Base-by-base conservation (phyloP, 2,888 invertebrate species). In the Heteromyza rotundicornis region DNA sequence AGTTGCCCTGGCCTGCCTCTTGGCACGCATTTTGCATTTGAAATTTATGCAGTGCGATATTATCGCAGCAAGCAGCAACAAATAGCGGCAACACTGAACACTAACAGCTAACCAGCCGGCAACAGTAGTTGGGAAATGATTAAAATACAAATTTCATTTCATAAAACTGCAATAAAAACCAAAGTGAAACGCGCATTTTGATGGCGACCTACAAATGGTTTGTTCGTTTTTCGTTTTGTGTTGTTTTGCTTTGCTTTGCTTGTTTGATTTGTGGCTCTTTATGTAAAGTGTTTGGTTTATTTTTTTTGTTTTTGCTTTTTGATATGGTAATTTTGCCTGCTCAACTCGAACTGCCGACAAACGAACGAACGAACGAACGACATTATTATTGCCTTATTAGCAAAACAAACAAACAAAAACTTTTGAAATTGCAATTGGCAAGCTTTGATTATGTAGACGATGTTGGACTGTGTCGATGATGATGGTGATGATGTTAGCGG, bases 321-420 rank as follows among this genome's bases (percentile, higher is more conserved):
- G 5, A n/a, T 40, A 40, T 40, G n/a, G n/a, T 40, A 40, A 40
- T 56, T n/a, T 40, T 32, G 12, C 32, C 40, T n/a, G n/a, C 40
- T 40, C 40, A 7, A 40, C 40, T 14, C 40, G 14, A 40, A 8
- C 32, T 10, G 14, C 3, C 40, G 8, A n/a, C 40, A n/a, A 40
- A 8, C 7, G 32, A 32, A 5, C 7, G 7, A 32, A 12, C 32
- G 32, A 5, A 5, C 40, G 40, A 8, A 7, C 40, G 10, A 3
- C 16, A 12, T n/a, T 8, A 7, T 14, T 51, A 20, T 24, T 32
- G 62, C 50, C 44, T 55, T 40, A 55, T 62, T 62, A 62, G 22
- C 54, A 54, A 62, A 62, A 58, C 57, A 58, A 62, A 58, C 58
- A 62, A 54, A 59, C 22, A 35, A 56, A 49, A 14, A 40, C n/a